Evolutionary conservation across 1,140 invertebrate genomes (phyloP).

Genomic region (Euschistus heros): DNA sequence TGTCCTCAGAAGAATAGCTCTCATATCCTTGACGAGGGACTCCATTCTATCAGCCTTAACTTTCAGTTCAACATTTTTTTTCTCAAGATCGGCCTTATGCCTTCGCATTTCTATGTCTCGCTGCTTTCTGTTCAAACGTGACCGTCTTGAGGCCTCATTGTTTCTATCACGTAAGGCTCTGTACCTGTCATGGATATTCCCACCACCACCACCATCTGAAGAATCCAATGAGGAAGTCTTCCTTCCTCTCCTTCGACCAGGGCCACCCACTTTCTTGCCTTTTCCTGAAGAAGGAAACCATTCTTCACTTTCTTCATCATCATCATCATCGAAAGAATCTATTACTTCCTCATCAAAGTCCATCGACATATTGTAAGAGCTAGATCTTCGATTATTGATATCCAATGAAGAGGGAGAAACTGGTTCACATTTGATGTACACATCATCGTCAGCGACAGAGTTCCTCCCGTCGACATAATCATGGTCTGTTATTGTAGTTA

Average conservation of each 20-base stretch:
- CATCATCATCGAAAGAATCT: neutral
- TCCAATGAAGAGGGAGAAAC: neutral
- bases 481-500: neutral
- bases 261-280: neutral
- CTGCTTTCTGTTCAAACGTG: slow-evolving; percentile 56
- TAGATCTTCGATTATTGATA: neutral
- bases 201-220: neutral
- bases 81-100: slow-evolving; percentile 35
- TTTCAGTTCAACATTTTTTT: slow-evolving; percentile 38
- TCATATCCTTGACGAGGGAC: slow-evolving; percentile 39
- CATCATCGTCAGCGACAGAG: neutral
- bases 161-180: slow-evolving; percentile 58
- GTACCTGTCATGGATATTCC: slow-evolving; percentile 37
- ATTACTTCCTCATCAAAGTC: neutral
- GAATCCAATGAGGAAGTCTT: neutral
- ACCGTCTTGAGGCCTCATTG: slow-evolving; percentile 62
- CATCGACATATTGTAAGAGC: neutral
- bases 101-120: slow-evolving; percentile 44
- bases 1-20: slow-evolving; percentile 34
- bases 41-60: slow-evolving; percentile 41
- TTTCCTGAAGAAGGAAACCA: neutral
- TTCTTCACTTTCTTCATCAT: neutral
- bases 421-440: slow-evolving; percentile 1
- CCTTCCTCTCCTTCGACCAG: neutral
- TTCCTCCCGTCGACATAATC: neutral